Evolutionary conservation across 2,113 vertebrate species (phyloP), one percentile per base, ranked within the genome.

Genomic region (Myxocyprinus asiaticus): DNA sequence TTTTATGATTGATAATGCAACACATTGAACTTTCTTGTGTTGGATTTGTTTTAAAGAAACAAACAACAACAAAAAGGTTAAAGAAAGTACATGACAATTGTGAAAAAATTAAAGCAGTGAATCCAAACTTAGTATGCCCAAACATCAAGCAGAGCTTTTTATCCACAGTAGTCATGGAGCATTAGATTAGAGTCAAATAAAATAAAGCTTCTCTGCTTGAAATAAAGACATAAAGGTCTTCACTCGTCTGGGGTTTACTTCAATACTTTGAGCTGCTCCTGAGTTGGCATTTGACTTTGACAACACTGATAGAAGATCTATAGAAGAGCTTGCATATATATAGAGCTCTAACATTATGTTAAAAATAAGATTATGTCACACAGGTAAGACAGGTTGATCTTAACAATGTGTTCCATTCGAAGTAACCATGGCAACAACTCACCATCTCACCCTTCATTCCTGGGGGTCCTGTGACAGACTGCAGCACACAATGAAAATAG

Each of bases 371-470:
- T 72, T 79, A 67, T n/a, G 45, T 14, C 70, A 80, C 4, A 14
- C 61, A 77, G 61, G 55, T 81, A 45, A 76, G 22, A 15, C 17
- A 53, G 71, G 6, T 74, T 81, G 22, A 81, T 80, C 53, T 72
- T 65, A 15, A 58, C 47, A 58, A 33, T 33, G 42, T 59, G 78
- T 67, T 82, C 67, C 10, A 55, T 42, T 43, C 48, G 47, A 77
- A 74, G 48, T 50, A 76, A 14, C 17, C 74, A 67, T 62, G n/a
- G 77, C 14, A 80, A n/a, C 86, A 76, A 89, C 93, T 95, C 88
- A 98, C 98, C 92, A 88, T 92, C 67, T 95, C 96, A 82, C 98
- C 98, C 90, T 96, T 98, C 5, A 79, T 43, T 73, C 98, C 98
- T 0, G 94, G 90, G 9, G 90, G 89, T 59, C 98, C 98, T 5